Evolutionary conservation across 2,113 vertebrate genomes (phyloP).

Genomic region (Podarcis cretensis): DNA sequence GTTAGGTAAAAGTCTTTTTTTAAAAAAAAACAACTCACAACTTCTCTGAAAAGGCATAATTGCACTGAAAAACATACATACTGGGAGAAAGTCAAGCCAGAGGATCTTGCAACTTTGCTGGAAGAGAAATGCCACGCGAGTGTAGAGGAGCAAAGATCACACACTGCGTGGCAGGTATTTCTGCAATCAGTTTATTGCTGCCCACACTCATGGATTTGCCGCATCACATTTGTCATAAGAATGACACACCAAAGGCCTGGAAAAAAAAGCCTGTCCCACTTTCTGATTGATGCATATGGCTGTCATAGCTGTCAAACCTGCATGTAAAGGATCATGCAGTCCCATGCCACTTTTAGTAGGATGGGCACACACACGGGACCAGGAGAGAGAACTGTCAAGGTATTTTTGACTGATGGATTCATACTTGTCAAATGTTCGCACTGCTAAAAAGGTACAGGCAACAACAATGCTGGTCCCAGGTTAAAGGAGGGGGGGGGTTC

Average conservation of each 20-base stretch:
- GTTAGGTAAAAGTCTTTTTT: background rate
- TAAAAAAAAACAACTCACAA: background rate
- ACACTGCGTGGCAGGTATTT: background rate
- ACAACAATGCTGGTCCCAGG: no score
- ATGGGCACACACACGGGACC: background rate
- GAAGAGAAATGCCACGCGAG: background rate
- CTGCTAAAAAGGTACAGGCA: background rate
- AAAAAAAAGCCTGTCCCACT: background rate
- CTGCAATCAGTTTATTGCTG: slow-evolving; percentile 14
- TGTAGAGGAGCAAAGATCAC: slow-evolving; percentile 1
- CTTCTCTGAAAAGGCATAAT: slow-evolving; percentile 1
- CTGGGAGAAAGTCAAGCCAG: background rate
- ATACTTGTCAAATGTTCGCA: background rate
- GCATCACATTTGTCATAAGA: slow-evolving; percentile 6
- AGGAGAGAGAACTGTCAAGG: background rate
- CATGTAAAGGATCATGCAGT: background rate
- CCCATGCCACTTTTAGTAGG: background rate
- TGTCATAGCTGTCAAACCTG: background rate
- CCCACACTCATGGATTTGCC: background rate
- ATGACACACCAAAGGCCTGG: background rate
- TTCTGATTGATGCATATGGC: slow-evolving; percentile 6
- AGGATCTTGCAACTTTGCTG: background rate
- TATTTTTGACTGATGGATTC: background rate
- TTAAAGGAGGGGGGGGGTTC: background rate
- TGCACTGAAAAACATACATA: background rate